A percentile compares a stretch with the other conserved stretches of the same genome.
phyloP scores from a whole-genome alignment of 2,113 vertebrate genomes.

The Phyllostomus hastatus region DNA sequence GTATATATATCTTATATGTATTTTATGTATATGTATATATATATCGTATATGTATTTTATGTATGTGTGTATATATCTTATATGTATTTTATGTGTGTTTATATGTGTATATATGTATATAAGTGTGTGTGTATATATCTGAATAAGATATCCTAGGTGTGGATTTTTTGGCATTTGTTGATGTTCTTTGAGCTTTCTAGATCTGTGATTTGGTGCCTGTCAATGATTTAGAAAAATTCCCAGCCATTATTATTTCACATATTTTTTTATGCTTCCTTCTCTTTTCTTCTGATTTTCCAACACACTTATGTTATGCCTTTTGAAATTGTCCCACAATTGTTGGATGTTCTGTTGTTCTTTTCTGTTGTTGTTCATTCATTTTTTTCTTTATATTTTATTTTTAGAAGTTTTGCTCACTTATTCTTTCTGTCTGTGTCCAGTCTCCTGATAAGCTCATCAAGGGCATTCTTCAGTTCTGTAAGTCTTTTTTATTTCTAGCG shows the following conservation, averaged over 20 bases:
- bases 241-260: neutral
- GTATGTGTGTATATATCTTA: too few relatives aligned
- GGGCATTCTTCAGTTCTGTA: constrained; percentile 1
- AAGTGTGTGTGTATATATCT: neutral
- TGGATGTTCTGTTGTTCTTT: neutral
- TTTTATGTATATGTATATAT: too few relatives aligned
- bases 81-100: too few relatives aligned
- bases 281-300: neutral
- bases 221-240: neutral
- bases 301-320: neutral
- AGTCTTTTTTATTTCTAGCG: constrained; percentile 13
- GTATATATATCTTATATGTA: too few relatives aligned
- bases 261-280: neutral
- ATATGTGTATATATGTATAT: too few relatives aligned
- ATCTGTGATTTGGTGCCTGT: neutral
- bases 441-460: constrained; percentile 4
- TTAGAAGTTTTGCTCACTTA: constrained; percentile 7
- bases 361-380: neutral
- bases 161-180: neutral
- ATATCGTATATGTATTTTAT: too few relatives aligned
- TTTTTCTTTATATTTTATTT: constrained; percentile 3
- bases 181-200: neutral
- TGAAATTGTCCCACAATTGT: neutral
- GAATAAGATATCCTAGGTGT: neutral
- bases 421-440: neutral